Evolutionary conservation across 2,797 vertebrate genomes (phyloP).

Genomic region (Gouania willdenowi): DNA sequence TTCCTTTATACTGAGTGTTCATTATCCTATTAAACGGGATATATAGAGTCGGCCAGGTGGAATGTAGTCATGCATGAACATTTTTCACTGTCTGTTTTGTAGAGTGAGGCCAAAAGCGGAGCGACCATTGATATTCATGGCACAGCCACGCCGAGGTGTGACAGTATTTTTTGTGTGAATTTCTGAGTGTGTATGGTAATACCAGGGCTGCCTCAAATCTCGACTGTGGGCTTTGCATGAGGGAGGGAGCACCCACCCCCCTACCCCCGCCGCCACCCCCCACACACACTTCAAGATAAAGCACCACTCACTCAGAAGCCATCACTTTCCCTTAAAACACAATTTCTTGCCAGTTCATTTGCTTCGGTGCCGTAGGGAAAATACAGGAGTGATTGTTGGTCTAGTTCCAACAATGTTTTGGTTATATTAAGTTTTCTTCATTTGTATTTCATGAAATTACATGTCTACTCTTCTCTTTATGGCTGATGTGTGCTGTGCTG

Average conservation of each 20-base stretch:
- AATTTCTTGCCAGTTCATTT: conserved; percentile 61
- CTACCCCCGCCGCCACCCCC: neutral
- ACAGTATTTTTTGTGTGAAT: conserved; percentile 66
- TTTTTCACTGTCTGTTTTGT: conserved; percentile 67
- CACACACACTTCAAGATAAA: conserved; percentile 42
- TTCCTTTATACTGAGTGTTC: conserved; percentile 60
- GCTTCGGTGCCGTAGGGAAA: conserved; percentile 43
- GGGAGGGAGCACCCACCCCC: conserved; percentile 43
- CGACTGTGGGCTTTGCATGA: conserved; percentile 50
- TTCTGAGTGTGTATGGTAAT: conserved; percentile 63
- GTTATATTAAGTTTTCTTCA: conserved; percentile 46
- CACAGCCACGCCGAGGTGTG: conserved; percentile 62
- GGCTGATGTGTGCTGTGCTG: conserved; percentile 23
- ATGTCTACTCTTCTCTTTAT: conserved; percentile 44
- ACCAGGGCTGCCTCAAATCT: conserved; percentile 57
- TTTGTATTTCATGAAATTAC: conserved; percentile 58
- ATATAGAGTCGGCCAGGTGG: conserved; percentile 56
- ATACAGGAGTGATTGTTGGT: conserved; percentile 43
- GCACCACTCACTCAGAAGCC: conserved; percentile 52
- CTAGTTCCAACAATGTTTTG: conserved; percentile 31
- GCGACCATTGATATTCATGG: conserved; percentile 71
- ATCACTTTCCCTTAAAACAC: conserved; percentile 64
- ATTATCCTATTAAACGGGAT: conserved; percentile 64
- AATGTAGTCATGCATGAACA: conserved; percentile 64
- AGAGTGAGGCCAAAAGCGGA: conserved; percentile 61